phyloP scores from a whole-genome alignment of 2,113 vertebrate genomes.

The Origma solitaria region DNA sequence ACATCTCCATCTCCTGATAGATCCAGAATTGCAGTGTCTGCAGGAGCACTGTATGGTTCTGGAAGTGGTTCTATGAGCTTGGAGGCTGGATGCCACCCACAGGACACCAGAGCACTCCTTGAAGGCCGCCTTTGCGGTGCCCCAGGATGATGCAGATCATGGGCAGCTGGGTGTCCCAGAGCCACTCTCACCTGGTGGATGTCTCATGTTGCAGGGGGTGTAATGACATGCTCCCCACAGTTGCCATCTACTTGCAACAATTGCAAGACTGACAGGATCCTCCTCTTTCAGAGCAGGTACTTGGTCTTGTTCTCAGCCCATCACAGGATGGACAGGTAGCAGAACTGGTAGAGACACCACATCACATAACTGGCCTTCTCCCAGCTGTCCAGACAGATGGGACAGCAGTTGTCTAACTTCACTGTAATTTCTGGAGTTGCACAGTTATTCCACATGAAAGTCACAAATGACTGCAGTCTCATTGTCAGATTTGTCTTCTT shows the following conservation, averaged over 20 bases:
- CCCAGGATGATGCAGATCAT: background rate
- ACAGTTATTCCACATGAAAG: background rate
- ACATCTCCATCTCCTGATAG: background rate
- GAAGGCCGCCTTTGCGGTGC: background rate
- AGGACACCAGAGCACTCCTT: background rate
- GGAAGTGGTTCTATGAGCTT: background rate
- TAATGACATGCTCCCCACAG: background rate
- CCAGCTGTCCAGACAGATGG: background rate
- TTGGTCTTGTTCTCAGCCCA: background rate
- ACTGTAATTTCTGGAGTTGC: background rate
- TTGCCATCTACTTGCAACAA: fast-evolving
- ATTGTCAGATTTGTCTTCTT: background rate
- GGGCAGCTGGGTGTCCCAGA: background rate
- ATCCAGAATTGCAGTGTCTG: background rate
- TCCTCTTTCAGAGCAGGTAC: background rate
- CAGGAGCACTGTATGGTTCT: background rate
- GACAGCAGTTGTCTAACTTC: background rate
- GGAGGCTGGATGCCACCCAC: background rate
- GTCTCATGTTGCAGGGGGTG: fast-evolving
- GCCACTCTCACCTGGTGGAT: background rate
- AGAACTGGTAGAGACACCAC: background rate
- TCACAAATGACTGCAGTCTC: background rate
- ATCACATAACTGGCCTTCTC: background rate
- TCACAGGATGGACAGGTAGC: background rate
- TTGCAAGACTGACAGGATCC: background rate